These are phyloP conservation scores for Amphipoea lucens DNA, from an alignment of 2,888 invertebrate species.

Conservation along the genomic window DNA sequence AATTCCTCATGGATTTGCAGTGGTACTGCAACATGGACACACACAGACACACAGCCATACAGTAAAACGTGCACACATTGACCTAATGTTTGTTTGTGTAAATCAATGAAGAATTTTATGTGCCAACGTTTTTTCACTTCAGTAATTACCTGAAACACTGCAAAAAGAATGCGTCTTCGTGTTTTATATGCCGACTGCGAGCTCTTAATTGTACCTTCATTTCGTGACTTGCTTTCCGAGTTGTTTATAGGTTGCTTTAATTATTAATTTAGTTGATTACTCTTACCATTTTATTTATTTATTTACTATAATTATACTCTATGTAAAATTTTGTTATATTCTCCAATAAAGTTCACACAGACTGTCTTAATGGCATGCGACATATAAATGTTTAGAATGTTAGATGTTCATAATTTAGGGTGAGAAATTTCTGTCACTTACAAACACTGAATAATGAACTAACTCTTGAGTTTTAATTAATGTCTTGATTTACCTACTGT, in stretches of 20 bases:
- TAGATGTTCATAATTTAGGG: constrained; percentile 45
- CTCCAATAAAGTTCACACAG: constrained; percentile 13
- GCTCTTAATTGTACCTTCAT: constrained; percentile 84
- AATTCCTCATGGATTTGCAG: constrained; percentile 47
- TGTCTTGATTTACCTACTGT: constrained; percentile 84
- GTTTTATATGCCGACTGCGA: constrained; percentile 83
- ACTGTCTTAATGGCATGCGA: constrained; percentile 13
- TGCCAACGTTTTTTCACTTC: constrained; percentile 71
- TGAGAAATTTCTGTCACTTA: constrained; percentile 77
- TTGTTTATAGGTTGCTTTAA: constrained; percentile 71
- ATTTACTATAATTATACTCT: constrained; percentile 20
- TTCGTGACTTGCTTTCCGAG: constrained; percentile 83
- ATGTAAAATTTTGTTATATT: constrained; percentile 12
- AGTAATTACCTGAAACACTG: constrained; percentile 76
- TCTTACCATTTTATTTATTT: constrained; percentile 31
- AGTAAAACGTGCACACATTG: constrained; percentile 22
- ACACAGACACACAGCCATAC: constrained; percentile 19
- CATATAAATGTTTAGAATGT: constrained; percentile 15
- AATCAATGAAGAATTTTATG: constrained; percentile 75
- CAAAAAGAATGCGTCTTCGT: constrained; percentile 79
- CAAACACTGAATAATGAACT: constrained; percentile 84
- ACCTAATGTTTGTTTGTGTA: constrained; percentile 51
- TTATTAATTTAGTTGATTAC: constrained; percentile 57
- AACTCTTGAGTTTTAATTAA: constrained; percentile 86
- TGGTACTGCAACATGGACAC: constrained; percentile 35